Percentiles rank a stretch among this genome's conserved stretches.
These are phyloP conservation scores for Myotis myotis DNA, from an alignment of 2,797 vertebrate genomes.

Conservation along the genomic window DNA sequence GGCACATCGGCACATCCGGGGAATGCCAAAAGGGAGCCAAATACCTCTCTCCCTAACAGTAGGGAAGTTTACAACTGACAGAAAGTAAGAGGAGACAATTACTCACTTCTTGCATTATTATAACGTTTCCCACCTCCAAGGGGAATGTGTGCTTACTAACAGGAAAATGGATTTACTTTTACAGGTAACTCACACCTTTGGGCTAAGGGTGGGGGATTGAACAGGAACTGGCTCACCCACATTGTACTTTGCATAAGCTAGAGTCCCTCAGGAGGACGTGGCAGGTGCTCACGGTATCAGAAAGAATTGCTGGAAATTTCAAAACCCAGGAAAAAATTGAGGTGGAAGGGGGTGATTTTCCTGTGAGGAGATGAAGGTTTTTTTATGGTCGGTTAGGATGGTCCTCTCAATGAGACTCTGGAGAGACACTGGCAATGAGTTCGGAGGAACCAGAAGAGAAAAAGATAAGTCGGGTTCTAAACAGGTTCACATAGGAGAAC, in stretches of 20 bases:
- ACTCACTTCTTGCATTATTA: not conserved
- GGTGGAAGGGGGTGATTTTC: not conserved
- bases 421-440: not conserved
- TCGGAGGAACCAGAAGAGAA: not conserved
- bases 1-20: not conserved
- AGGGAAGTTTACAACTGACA: not conserved
- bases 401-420: not conserved
- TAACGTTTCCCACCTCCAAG: not conserved
- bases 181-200: not conserved
- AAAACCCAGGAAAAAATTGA: not conserved
- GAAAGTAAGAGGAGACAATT: not conserved
- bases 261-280: not conserved
- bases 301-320: not conserved
- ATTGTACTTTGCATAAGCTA: not conserved
- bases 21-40: not conserved
- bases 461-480: not conserved
- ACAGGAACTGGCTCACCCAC: not conserved
- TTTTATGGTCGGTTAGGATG: not conserved
- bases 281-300: not conserved
- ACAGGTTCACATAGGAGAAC: not conserved
- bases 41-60: not conserved
- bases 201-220: not conserved
- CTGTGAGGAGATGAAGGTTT: not conserved
- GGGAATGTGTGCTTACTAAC: not conserved
- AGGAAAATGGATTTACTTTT: not conserved